These are phyloP conservation scores for Strigops habroptila DNA, from an alignment of 2,113 vertebrate species.

Conservation along the genomic window DNA sequence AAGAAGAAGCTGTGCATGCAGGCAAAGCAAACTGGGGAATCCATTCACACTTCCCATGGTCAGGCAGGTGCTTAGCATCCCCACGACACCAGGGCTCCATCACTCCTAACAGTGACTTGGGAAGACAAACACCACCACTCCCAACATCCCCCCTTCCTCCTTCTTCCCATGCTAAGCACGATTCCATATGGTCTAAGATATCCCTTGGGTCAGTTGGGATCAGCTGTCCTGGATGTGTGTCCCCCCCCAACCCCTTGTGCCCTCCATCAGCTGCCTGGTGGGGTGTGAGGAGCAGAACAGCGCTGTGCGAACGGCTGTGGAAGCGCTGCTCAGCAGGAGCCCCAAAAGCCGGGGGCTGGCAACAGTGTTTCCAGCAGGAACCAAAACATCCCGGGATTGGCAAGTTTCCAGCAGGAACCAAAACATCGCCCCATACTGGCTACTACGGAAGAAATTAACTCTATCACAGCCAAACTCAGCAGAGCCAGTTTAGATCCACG, in stretches of 20 bases:
- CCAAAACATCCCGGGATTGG: neutral
- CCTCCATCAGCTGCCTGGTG: too few species aligned
- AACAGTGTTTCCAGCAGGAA: neutral
- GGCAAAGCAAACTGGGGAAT: neutral
- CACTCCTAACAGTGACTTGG: neutral
- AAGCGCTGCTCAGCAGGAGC: neutral
- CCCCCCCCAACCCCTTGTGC: too few species aligned
- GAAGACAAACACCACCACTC: neutral
- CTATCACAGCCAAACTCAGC: neutral
- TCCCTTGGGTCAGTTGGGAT: neutral
- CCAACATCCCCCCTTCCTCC: neutral
- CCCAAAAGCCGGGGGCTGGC: neutral
- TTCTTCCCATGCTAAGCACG: neutral
- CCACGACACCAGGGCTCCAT: neutral
- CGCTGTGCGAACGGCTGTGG: accelerated
- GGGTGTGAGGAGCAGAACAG: too few species aligned
- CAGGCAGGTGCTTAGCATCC: neutral
- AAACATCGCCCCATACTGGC: neutral
- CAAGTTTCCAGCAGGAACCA: neutral
- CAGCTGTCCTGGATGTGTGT: neutral
- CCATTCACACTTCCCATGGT: neutral
- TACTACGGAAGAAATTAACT: neutral
- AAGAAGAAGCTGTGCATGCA: neutral
- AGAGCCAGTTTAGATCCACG: neutral
- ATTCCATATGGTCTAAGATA: neutral